phyloP scores from a whole-genome alignment of 2,888 invertebrate species.

The Amphipoea oculea region DNA sequence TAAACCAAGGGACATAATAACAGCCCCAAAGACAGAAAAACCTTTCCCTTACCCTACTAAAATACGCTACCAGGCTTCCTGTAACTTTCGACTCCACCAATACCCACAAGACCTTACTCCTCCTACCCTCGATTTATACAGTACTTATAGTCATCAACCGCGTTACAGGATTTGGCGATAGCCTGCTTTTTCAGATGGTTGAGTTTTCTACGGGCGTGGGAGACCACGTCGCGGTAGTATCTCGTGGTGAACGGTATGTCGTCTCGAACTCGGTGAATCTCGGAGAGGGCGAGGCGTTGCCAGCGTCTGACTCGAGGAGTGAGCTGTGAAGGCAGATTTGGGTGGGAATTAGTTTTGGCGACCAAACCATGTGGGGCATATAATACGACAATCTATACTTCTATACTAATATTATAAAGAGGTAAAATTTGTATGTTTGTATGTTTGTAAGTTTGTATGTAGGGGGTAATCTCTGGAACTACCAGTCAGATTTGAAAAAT shows the following conservation, averaged over 20 bases:
- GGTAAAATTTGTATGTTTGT: too few relatives aligned
- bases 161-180: constrained; percentile 64
- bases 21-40: neutral
- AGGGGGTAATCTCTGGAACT: too few relatives aligned
- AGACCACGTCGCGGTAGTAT: constrained; percentile 81
- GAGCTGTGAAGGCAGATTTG: constrained; percentile 68
- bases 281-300: constrained; percentile 81
- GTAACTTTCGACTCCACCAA: constrained; percentile 15
- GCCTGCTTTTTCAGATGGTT: constrained; percentile 77
- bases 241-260: constrained; percentile 81
- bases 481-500: too few relatives aligned
- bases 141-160: constrained; percentile 68
- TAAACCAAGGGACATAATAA: neutral
- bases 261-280: constrained; percentile 81
- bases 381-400: neutral
- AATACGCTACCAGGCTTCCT: neutral
- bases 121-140: constrained; percentile 66
- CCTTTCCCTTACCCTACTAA: neutral
- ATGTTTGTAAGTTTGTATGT: too few relatives aligned
- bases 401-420: too few relatives aligned
- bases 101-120: constrained; percentile 20
- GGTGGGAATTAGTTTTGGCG: neutral
- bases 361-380: neutral
- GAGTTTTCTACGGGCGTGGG: constrained; percentile 79
- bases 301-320: constrained; percentile 79